Base-by-base conservation (phyloP, 2,888 invertebrate genomes). In the Epirrhoe alternata region DNA sequence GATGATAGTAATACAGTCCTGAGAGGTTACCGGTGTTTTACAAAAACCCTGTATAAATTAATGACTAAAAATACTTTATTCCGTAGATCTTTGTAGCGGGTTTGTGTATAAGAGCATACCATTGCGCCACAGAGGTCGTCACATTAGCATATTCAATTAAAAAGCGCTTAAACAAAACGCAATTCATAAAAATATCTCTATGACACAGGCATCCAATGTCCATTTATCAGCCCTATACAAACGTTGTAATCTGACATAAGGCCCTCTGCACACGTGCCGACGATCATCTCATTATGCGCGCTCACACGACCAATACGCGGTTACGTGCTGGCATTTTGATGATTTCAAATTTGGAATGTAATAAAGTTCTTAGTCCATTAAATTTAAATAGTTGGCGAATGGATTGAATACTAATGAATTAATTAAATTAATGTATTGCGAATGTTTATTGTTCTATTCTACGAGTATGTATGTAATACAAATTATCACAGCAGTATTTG, bases 211-310 rank as follows among this genome's bases (percentile, higher is more conserved):
- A 57, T 53, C 61, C 51, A 65, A 24, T 51, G 47, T 55, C 53
- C 57, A 65, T 71, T 66, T 55, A 66, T 68, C 50, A 52, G 30
- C 14, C 63, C 63, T 60, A 64, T 57, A 42, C 57, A 74, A 77
- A 77, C 73, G 73, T 72, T 71, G 74, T 85, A 82, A 84, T 81
- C 77, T 73, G 75, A 74, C 80, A 85, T 87, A 86, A 86, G 80
- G 80, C 75, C 74, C 68, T 65, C 14, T 77, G 80, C 83, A 80
- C 81, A 64, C 68, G 83, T 71, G 73, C 80, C 68, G 51, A 57
- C 72, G 42, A 59, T 63, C 56, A 62, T 66, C 55, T 87, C 84
- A 90, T 89, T 90, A 91, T 90, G 91, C 90, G 79, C 71, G 75
- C 83, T 77, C 90, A 90, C 89, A 87, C 78, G 73, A 76, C 24